Evolutionary conservation across 2,113 vertebrate genomes (phyloP), one percentile per base, ranked within the genome.

Genomic region (Cottus gobio): DNA sequence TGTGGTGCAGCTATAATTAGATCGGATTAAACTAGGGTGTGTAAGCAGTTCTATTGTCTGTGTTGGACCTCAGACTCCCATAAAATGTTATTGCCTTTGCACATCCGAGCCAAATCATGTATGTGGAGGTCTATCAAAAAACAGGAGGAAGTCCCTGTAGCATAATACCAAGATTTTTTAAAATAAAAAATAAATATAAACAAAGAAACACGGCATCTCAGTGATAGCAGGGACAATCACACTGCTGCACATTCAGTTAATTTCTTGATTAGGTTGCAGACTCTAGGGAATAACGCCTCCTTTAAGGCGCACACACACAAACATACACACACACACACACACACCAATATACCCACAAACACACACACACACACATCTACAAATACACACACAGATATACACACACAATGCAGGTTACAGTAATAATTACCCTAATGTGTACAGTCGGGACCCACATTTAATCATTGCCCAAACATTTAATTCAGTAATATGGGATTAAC

Each of bases 31-130:
- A 82, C 56, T 46, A 24, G 28, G 39, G 9, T 37, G 81, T 85
- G 80, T 71, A 88, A 83, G 84, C 69, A 80, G 63, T 86, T 87
- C 77, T 84, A 82, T 89, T 86, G 85, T 90, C 82, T 75, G 61
- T 79, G 79, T 76, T 86, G 84, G 79, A 86, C 90, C 90, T 90
- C 76, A 91, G 91, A 90, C 91, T 85, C 86, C 28, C 81, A 90
- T 90, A 69, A 91, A 90, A 77, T 71, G 69, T 90, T 89, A 90
- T 91, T 81, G 82, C 81, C 64, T 79, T 72, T 73, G 69, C 77
- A 72, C 78, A 73, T 73, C 15, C 22, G 66, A 78, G 83, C 77
- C 88, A 84, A 81, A 85, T 77, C 22, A 71, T 20, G 37, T 60
- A 36, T 52, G 68, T 30, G 34, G 44, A 82, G 71, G 37, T 80